Base-by-base conservation (phyloP, 2,113 vertebrate species). In the Merops nubicus region DNA sequence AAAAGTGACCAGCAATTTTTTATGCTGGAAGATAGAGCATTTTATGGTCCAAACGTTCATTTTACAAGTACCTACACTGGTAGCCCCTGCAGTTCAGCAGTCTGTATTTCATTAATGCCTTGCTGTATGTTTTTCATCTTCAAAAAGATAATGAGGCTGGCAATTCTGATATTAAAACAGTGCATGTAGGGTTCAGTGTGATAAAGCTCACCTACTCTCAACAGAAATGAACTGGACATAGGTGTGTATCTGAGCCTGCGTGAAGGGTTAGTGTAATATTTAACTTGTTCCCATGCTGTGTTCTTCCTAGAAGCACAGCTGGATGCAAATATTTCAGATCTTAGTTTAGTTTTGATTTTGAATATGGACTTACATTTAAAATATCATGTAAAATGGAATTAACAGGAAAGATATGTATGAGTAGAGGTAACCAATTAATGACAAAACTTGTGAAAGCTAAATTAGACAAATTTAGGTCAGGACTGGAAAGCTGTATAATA, bases 181-280 rank as follows among this genome's bases (percentile, higher is more conserved):
- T 1, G 2, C 8, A 25, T 9, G 19, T 64, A 42, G 36, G 8
- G 8, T 36, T 64, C 0, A 0, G 20, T 56, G 50, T 64, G 50
- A 34, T 31, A 56, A 56, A 29, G 23, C 40, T 80, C 34, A 34
- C 19, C 20, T 25, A 56, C 16, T 48, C 59, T 42, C n/a, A 56
- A 20, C 8, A 20, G 67, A 70, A 63, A 20, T 15, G 29, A 63
- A 47, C 13, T 33, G 26, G 26, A 28, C 20, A 47, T 12, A 62
- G 48, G 48, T 34, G 13, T 21, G 20, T 48, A 47, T 72, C 63
- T 72, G 34, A 80, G n/a, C 10, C 33, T 48, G n/a, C 8, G 4
- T 29, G 48, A 63, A 48, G 19, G 48, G 8, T 78, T 63, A 47
- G 15, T 33, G 14, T 8, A 64, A 17, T 40, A 47, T 12, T 64